phyloP scores from a whole-genome alignment of 2,797 vertebrate species.

The Silurus aristotelis region DNA sequence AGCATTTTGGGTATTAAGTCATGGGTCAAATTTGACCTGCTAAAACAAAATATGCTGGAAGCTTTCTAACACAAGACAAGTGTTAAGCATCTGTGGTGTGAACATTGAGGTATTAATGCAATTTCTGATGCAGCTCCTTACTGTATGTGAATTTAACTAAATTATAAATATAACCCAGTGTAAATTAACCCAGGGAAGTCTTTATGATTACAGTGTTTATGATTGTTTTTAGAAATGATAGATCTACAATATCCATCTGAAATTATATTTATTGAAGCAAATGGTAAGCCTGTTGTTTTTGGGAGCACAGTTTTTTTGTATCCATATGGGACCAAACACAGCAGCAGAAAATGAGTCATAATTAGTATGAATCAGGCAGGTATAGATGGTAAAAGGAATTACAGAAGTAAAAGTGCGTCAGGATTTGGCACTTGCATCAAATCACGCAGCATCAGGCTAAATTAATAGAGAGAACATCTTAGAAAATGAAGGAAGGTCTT shows the following conservation, averaged over 20 bases:
- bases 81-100: neutral
- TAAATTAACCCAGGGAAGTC: neutral
- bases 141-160: neutral
- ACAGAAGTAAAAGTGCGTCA: neutral
- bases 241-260: neutral
- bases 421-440: neutral
- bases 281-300: neutral
- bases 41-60: no score
- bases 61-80: no score
- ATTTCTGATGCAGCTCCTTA: neutral
- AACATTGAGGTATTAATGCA: neutral
- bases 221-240: neutral
- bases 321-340: neutral
- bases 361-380: neutral
- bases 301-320: neutral
- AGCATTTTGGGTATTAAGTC: no score
- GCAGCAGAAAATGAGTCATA: constrained; percentile 1
- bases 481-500: neutral
- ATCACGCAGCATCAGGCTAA: neutral
- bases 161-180: neutral
- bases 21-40: no score
- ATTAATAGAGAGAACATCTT: neutral
- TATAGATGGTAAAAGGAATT: neutral
- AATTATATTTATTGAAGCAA: neutral
- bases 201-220: neutral